Conservation (phyloP, 2,888 invertebrate species). For the Meandrusa payeni region DNA sequence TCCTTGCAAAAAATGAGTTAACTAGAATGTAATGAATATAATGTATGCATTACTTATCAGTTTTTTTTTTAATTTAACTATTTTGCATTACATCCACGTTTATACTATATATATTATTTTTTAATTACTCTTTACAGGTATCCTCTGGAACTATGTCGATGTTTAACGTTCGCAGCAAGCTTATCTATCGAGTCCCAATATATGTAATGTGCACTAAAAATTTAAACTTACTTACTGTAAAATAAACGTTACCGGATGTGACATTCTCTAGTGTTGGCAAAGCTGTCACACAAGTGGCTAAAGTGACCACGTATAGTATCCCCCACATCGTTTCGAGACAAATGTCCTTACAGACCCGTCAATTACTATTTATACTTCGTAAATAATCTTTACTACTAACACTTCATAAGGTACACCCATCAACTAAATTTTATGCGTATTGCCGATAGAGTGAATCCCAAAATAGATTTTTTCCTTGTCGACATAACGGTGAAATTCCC, state of each 20-base stretch:
- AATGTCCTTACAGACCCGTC: slow-evolving; percentile 19
- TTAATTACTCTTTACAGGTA: too few species aligned
- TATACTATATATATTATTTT: too few species aligned
- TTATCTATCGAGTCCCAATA: too few species aligned
- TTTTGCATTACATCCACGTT: too few species aligned
- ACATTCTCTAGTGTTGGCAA: slow-evolving; percentile 13
- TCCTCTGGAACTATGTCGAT: too few species aligned
- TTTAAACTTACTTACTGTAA: slow-evolving; percentile 17
- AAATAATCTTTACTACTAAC: slow-evolving; percentile 23
- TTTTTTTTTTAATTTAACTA: too few species aligned
- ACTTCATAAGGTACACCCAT: slow-evolving; percentile 27
- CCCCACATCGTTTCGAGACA: slow-evolving; percentile 25
- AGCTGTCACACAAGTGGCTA: slow-evolving; percentile 21
- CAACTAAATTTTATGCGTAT: not conserved
- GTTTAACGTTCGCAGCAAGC: too few species aligned
- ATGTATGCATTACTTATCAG: too few species aligned
- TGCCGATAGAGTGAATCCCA: not conserved
- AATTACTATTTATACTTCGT: slow-evolving; percentile 6
- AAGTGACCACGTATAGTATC: slow-evolving; percentile 20
- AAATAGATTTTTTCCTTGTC: slow-evolving; percentile 9
- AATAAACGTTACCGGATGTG: slow-evolving; percentile 5
- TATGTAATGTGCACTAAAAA: too few species aligned
- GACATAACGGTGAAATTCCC: slow-evolving; percentile 12
- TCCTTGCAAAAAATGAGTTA: too few species aligned
- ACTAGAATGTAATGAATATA: too few species aligned